Evolutionary conservation across 2,797 vertebrate species (phyloP).

Genomic region (Megaceryle alcyon): DNA sequence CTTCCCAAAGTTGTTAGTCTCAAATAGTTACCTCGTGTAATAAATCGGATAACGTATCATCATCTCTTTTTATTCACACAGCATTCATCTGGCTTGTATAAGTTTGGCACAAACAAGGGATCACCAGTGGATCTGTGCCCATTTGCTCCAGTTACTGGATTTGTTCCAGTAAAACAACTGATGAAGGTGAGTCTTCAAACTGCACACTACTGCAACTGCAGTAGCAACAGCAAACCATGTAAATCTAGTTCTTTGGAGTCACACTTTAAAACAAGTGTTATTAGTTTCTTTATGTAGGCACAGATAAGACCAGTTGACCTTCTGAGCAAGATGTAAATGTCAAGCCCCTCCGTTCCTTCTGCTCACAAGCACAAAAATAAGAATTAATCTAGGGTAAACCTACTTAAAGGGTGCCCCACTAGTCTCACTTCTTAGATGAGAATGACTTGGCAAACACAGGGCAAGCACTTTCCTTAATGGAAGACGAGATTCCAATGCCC

Average conservation of each 20-base stretch:
- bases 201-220: too few species aligned
- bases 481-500: constrained; percentile 19
- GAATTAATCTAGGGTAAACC: neutral
- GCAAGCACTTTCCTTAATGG: neutral
- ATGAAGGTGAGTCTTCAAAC: neutral
- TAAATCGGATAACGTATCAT: neutral
- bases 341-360: neutral
- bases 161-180: neutral
- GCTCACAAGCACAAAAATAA: neutral
- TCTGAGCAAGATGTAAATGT: neutral
- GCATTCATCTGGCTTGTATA: neutral
- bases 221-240: neutral
- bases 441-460: neutral
- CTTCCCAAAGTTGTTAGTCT: neutral
- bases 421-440: neutral
- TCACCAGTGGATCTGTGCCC: neutral
- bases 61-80: neutral
- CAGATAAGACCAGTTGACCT: neutral
- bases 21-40: neutral
- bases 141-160: neutral
- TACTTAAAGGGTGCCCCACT: neutral
- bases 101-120: neutral
- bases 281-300: neutral
- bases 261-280: neutral
- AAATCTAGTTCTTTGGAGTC: neutral